Base-by-base conservation (phyloP, 2,888 invertebrate species). In the Crematogaster levior region DNA sequence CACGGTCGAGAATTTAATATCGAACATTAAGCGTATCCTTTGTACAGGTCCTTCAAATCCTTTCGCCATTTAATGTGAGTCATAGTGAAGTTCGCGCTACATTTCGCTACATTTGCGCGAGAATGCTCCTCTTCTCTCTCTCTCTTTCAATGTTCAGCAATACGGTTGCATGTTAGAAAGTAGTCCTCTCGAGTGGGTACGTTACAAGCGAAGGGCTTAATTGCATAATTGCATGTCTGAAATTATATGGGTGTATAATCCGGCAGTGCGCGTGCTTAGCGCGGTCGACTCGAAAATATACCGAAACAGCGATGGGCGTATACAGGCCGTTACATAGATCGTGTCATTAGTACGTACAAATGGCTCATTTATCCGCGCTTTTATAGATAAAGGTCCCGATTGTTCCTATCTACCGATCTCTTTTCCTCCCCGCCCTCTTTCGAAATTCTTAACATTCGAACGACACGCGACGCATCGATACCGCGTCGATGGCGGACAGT, bases 201-300 rank as follows among this genome's bases (percentile, higher is more conserved):
- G 80, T 85, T 85, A 77, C 84, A 79, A 65, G 74, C 65, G 66
- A 40, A 74, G 83, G 68, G 84, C 77, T 87, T 86, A 87, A 87
- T 87, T 85, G 83, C 85, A 85, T 87, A 86, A 87, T 86, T 86
- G 85, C 86, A 85, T 82, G 85, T 74, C 77, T 72, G 82, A 77
- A 81, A 86, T 86, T 86, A 83, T 83, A 74, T 68, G 81, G 61
- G 61, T 70, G 83, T 60, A 66, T 75, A 80, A 83, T 70, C 70
- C 81, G 1, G 58, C 4, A 21, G 43, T 48, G 79, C 51, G 61
- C 43, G 48, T 34, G 60, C 65, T 81, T 79, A 79, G 61, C 60
- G 53, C n/a, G 43, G 77, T 63, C 61, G 63, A 75, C 81, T 60
- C 48, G 77, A 68, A 82, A 79, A 70, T 82, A 79, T 74, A 81